Evolutionary conservation across 2,888 invertebrate genomes (phyloP), one percentile per base, ranked within the genome.

Genomic region (Hyposoter dolosus): DNA sequence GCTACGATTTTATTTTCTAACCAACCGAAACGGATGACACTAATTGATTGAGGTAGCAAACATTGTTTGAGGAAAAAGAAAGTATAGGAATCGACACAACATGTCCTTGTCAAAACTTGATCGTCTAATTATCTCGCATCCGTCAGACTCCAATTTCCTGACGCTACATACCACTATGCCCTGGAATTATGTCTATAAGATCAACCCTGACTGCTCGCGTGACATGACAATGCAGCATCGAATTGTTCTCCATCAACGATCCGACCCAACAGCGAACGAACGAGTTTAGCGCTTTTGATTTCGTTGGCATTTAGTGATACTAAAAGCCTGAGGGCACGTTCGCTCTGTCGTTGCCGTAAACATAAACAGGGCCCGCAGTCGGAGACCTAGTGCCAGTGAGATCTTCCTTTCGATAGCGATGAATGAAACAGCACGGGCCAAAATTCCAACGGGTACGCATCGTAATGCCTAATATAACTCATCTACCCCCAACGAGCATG

Each of bases 281-380:
- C 76, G 65, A 83, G 74, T 50, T 76, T 32, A 60, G 28, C n/a
- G 50, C 23, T 45, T 63, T 47, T 47, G 82, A 56, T 69, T 43
- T 32, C 15, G 40, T 56, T 32, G 72, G 63, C 72, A 72, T 53
- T 28, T 72, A 50, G 28, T 86, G 69, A 72, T 82, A 78, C 74
- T 78, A 65, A 76, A 82, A 87, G 43, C 43, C 82, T 79, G 79
- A 47, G 80, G 81, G 93, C 91, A 90, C 93, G 89, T 93, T 93
- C 93, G 92, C 93, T 93, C 93, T 93, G 92, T 92, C 92, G 92
- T 92, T 91, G 92, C 92, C 92, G 92, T 91, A 91, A 93, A 93
- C 92, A 93, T 93, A 93, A 93, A 93, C 92, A 91, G 91, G 91
- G 92, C 91, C 81, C 86, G n/a, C n/a, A 83, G 91, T 90, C 90